Evolutionary conservation across 2,888 invertebrate genomes (phyloP).

Genomic region (Rugalucina vietnamica): DNA sequence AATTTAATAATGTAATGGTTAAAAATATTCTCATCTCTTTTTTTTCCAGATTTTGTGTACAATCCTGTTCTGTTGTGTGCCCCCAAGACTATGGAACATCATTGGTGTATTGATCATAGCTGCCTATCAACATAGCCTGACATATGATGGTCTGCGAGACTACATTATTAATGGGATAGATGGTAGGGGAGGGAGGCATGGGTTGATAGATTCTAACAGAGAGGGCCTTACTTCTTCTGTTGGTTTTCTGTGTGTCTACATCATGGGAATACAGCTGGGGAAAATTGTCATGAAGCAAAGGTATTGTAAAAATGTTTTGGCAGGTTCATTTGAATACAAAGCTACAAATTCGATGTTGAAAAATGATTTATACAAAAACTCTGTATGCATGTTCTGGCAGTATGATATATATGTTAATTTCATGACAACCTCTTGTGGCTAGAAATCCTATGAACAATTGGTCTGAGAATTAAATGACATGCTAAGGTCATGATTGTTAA

Average conservation of each 20-base stretch:
- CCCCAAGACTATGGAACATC: conserved; percentile 85
- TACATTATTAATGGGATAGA: conserved; percentile 87
- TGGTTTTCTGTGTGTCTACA: conserved; percentile 93
- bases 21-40: too few species aligned
- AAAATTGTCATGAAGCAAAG: conserved; percentile 72
- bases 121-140: conserved; percentile 88
- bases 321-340: too few species aligned
- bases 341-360: too few species aligned
- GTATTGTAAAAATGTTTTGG: conserved; percentile 48
- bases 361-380: too few species aligned
- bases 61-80: conserved; percentile 86
- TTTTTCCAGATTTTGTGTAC: conserved; percentile 87
- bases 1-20: too few species aligned
- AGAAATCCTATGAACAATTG: too few species aligned
- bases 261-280: conserved; percentile 87
- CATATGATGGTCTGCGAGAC: conserved; percentile 86
- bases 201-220: conserved; percentile 92
- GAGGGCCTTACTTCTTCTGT: conserved; percentile 95
- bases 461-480: too few species aligned
- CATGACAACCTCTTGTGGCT: too few species aligned
- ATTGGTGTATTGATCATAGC: conserved; percentile 86
- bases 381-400: too few species aligned
- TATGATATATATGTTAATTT: too few species aligned
- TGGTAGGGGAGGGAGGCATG: conserved; percentile 80
- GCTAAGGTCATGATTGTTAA: too few species aligned